These are phyloP conservation scores for Teleogryllus occipitalis DNA, from an alignment of 1,140 invertebrate genomes.

Conservation along the genomic window DNA sequence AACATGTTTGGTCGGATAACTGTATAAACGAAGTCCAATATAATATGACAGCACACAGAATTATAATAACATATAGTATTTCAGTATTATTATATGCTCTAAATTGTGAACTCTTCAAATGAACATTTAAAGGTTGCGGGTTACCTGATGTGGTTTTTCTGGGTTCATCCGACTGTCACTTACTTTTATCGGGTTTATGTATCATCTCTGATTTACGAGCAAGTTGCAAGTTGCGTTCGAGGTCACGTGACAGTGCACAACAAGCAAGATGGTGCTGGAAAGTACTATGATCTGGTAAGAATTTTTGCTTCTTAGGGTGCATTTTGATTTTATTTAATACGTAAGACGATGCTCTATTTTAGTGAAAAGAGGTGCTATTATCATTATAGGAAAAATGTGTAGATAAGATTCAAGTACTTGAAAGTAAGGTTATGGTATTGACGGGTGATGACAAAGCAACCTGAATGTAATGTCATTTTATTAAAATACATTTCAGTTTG, in stretches of 20 bases:
- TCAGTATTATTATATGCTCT: too few relatives aligned
- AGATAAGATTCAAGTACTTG: neutral
- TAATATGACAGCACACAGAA: too few relatives aligned
- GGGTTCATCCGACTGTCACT: too few relatives aligned
- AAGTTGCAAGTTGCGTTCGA: neutral
- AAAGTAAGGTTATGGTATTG: slow-evolving; percentile 7
- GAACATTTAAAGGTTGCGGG: too few relatives aligned
- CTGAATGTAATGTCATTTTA: neutral
- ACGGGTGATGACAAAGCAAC: slow-evolving; percentile 14
- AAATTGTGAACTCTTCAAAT: too few relatives aligned
- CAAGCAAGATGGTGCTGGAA: slow-evolving; percentile 82
- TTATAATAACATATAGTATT: too few relatives aligned
- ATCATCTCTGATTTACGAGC: too few relatives aligned
- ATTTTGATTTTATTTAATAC: neutral
- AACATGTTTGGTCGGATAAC: too few relatives aligned
- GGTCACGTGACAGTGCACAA: neutral
- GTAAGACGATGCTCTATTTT: neutral
- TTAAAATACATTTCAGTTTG: neutral
- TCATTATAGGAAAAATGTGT: neutral
- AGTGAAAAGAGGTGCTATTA: neutral
- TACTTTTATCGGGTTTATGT: too few relatives aligned
- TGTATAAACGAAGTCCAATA: too few relatives aligned
- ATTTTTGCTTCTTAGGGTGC: neutral
- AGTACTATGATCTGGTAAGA: slow-evolving; percentile 95
- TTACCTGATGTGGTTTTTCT: too few relatives aligned